Conservation (phyloP, 2,113 vertebrate species). For the Trichechus manatus region DNA sequence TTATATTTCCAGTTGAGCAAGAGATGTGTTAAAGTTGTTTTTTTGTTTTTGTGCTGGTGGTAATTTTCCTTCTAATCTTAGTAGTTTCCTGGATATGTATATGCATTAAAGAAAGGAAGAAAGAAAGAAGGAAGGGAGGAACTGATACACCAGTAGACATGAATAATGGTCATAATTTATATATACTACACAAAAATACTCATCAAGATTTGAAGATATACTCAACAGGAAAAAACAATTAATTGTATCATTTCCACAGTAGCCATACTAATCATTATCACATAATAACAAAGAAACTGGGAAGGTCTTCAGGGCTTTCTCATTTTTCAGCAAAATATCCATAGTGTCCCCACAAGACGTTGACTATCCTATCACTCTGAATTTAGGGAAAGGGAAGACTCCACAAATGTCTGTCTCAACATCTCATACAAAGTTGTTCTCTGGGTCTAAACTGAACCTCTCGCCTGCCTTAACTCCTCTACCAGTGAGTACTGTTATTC, state of each 20-base stretch:
- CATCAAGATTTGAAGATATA: constrained; percentile 2
- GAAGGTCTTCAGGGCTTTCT: background rate
- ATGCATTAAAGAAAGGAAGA: background rate
- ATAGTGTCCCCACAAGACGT: background rate
- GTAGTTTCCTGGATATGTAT: background rate
- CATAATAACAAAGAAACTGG: background rate
- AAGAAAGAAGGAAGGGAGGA: background rate
- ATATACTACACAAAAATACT: background rate
- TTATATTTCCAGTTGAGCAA: constrained; percentile 37
- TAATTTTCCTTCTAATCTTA: constrained; percentile 23
- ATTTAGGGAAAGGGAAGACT: background rate
- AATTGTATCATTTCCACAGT: background rate
- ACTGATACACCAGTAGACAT: background rate
- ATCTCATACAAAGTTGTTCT: background rate
- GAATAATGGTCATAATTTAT: background rate
- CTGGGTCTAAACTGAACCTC: constrained; percentile 9
- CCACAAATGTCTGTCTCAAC: background rate
- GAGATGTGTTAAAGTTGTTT: constrained; percentile 6
- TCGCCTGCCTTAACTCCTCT: background rate
- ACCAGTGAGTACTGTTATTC: background rate
- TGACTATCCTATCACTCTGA: constrained; percentile 14
- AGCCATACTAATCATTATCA: background rate
- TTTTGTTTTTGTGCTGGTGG: background rate
- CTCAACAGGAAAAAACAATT: background rate
- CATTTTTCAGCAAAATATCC: constrained; percentile 29